Percentiles rank a stretch among this genome's conserved stretches.
Conservation (phyloP, 92 coral and sea anemone genomes). For the Porites divaricata region DNA sequence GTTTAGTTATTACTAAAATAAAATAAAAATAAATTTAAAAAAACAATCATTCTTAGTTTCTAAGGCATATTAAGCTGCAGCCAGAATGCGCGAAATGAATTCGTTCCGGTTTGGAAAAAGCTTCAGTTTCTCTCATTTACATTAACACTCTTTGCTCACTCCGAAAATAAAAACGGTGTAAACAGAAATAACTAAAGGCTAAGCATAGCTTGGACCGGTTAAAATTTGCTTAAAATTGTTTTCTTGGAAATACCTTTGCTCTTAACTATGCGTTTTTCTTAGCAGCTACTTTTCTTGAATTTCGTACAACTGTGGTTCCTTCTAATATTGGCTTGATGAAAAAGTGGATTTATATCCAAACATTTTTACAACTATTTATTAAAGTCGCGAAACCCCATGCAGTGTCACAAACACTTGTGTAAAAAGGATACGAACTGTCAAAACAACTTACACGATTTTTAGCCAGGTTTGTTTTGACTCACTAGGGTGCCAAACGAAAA, state of each 20-base stretch:
- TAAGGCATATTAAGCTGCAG: not conserved
- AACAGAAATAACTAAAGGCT: not conserved
- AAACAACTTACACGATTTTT: not conserved
- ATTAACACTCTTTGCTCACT: slow-evolving; percentile 5
- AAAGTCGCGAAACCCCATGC: too few species aligned
- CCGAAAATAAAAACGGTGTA: slow-evolving; percentile 8
- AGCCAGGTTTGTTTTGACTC: not conserved
- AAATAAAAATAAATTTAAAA: too few species aligned
- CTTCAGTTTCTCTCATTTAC: not conserved
- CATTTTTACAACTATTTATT: too few species aligned
- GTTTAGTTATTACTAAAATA: too few species aligned
- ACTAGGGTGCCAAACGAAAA: not conserved
- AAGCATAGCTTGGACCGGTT: not conserved
- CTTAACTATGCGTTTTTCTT: not conserved
- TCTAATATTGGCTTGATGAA: too few species aligned
- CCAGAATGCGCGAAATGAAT: not conserved
- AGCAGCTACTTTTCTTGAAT: too few species aligned
- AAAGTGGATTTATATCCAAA: too few species aligned
- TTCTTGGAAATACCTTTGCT: not conserved
- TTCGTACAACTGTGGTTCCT: too few species aligned
- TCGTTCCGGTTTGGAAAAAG: too few species aligned
- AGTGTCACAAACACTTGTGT: too few species aligned
- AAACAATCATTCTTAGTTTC: not conserved
- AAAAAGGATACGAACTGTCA: not conserved
- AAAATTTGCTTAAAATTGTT: slow-evolving; percentile 10